A percentile compares a stretch with the other conserved stretches of the same genome.
Conservation (phyloP, 2,797 vertebrate species). For the Limosa lapponica region DNA sequence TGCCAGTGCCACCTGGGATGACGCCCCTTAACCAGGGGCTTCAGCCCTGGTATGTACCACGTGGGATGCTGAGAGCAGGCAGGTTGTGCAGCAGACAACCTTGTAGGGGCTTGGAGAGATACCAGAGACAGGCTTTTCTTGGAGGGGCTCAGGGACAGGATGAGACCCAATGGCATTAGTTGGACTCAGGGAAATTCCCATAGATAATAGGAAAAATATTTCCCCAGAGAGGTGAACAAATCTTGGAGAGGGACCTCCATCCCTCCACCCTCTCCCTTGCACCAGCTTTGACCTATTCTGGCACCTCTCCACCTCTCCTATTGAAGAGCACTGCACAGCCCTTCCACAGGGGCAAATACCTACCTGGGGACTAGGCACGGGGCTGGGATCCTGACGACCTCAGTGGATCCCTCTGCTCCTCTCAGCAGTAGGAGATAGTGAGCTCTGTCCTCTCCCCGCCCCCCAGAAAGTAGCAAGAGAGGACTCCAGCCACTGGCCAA, state of each 20-base stretch:
- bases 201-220: background rate
- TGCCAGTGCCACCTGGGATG: background rate
- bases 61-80: background rate
- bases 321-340: background rate
- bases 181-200: background rate
- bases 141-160: background rate
- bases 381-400: accelerated
- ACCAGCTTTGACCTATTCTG: background rate
- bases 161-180: background rate
- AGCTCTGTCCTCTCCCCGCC: background rate
- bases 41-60: accelerated
- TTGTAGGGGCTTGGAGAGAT: background rate
- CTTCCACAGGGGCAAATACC: background rate
- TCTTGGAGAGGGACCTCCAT: background rate
- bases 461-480: background rate
- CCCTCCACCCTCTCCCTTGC: background rate
- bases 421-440: accelerated
- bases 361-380: accelerated
- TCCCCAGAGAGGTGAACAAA: background rate
- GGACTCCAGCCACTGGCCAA: background rate
- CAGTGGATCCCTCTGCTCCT: background rate
- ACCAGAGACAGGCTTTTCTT: background rate
- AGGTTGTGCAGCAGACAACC: background rate
- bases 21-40: background rate
- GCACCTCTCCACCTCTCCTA: background rate